These are phyloP conservation scores for Temnothorax curvispinosus DNA, from an alignment of 1,140 invertebrate genomes.

Conservation along the genomic window DNA sequence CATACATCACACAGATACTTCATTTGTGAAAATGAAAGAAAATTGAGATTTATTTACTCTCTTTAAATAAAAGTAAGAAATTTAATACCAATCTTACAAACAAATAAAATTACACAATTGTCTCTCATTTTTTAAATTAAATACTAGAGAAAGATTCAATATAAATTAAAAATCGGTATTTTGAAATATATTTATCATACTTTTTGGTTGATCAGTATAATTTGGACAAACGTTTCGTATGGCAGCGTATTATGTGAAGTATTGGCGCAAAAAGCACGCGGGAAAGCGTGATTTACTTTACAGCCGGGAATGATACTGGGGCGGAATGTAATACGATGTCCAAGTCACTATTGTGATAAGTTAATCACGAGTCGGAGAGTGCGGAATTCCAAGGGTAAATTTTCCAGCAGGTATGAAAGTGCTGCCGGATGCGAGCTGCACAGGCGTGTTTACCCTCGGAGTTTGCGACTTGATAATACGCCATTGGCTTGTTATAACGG, in stretches of 20 bases:
- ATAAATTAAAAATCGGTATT: not conserved
- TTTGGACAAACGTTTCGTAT: not conserved
- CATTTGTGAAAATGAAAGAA: not conserved
- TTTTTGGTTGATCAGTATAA: not conserved
- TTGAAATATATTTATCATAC: not conserved
- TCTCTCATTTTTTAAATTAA: not conserved
- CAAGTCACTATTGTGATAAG: conserved; percentile 52
- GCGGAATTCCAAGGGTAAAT: conserved; percentile 55
- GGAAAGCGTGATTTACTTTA: conserved; percentile 40
- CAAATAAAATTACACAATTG: not conserved
- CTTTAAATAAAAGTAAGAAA: not conserved
- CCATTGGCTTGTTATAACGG: conserved; percentile 62
- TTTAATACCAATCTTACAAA: not conserved
- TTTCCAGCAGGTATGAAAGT: conserved; percentile 51
- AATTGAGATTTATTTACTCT: not conserved
- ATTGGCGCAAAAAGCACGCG: conserved; percentile 8
- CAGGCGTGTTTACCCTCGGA: conserved; percentile 43
- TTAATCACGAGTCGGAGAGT: conserved; percentile 61
- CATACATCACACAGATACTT: not conserved
- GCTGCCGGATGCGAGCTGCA: conserved; percentile 22
- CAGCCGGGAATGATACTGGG: not conserved
- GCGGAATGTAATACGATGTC: conserved; percentile 46
- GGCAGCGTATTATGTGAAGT: not conserved
- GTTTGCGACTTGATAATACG: conserved; percentile 60
- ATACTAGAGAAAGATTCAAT: not conserved